Conservation (phyloP, 2,888 invertebrate genomes). For the Diplazon laetatorius region DNA sequence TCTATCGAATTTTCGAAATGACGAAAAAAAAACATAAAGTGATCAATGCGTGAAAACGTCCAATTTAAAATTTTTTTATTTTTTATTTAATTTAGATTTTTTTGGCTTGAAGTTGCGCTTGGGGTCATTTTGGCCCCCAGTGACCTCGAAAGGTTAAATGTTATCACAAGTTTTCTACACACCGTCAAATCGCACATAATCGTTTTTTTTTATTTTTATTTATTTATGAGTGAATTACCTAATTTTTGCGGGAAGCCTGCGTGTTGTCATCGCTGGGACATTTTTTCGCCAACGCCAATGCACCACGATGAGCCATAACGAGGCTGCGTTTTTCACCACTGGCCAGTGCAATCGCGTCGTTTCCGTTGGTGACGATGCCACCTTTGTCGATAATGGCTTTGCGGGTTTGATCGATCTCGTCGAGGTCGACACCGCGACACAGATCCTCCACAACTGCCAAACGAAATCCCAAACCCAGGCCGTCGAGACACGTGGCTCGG, state of each 20-base stretch:
- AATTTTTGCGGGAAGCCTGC: constrained; percentile 23
- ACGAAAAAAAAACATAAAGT: no score
- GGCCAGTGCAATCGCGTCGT: constrained; percentile 91
- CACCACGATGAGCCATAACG: constrained; percentile 93
- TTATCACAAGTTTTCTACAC: no score
- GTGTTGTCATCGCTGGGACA: constrained; percentile 24
- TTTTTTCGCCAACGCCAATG: constrained; percentile 77
- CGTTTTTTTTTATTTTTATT: background rate
- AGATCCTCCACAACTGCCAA: constrained; percentile 95
- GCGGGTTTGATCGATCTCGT: constrained; percentile 90
- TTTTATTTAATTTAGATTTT: no score
- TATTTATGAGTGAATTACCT: background rate
- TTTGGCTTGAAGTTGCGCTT: no score
- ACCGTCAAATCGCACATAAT: no score
- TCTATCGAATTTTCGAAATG: no score
- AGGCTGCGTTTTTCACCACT: constrained; percentile 91
- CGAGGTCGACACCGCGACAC: constrained; percentile 91
- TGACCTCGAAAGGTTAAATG: no score
- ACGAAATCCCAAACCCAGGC: constrained; percentile 93
- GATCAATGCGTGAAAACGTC: no score
- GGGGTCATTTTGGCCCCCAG: no score
- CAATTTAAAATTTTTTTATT: no score
- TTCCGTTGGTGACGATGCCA: constrained; percentile 90
- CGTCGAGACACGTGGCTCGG: constrained; percentile 92
- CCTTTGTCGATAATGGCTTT: constrained; percentile 88